Evolutionary conservation across 2,113 vertebrate genomes (phyloP).

Genomic region (Paralichthys olivaceus): DNA sequence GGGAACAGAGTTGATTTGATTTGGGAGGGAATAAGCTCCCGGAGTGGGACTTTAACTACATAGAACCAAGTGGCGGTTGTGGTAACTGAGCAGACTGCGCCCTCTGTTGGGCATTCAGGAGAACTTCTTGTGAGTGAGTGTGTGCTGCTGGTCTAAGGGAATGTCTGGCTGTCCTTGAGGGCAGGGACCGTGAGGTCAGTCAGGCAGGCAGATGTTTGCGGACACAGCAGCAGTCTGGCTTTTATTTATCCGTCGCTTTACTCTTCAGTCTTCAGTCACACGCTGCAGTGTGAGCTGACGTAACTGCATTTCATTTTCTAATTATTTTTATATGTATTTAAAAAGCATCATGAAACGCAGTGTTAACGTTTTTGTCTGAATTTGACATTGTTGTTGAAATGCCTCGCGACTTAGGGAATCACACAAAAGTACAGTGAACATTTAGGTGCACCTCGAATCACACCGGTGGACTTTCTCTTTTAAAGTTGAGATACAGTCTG

Average conservation of each 20-base stretch:
- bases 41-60: conserved; percentile 5
- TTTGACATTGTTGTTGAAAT: conserved; percentile 31
- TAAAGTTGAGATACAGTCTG: background rate
- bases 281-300: conserved; percentile 20
- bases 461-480: conserved; percentile 2
- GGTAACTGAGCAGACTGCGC: conserved; percentile 17
- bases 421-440: background rate
- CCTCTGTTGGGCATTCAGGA: conserved; percentile 27
- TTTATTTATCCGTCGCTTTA: conserved; percentile 49
- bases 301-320: conserved; percentile 20
- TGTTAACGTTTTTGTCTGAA: background rate
- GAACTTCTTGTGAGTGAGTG: background rate
- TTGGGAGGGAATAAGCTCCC: too few relatives aligned
- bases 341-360: conserved; percentile 24
- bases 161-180: conserved; percentile 35
- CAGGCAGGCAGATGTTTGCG: background rate
- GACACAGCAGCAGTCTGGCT: conserved; percentile 17
- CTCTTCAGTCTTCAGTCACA: conserved; percentile 23
- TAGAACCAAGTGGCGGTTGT: background rate
- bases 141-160: background rate
- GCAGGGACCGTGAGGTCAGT: conserved; percentile 50
- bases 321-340: conserved; percentile 16
- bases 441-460: background rate
- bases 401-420: conserved; percentile 27
- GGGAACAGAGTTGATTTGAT: too few relatives aligned